Percentiles rank a stretch among this genome's conserved stretches.
Conservation (phyloP, 2,797 vertebrate genomes). For the Squalus acanthias region DNA sequence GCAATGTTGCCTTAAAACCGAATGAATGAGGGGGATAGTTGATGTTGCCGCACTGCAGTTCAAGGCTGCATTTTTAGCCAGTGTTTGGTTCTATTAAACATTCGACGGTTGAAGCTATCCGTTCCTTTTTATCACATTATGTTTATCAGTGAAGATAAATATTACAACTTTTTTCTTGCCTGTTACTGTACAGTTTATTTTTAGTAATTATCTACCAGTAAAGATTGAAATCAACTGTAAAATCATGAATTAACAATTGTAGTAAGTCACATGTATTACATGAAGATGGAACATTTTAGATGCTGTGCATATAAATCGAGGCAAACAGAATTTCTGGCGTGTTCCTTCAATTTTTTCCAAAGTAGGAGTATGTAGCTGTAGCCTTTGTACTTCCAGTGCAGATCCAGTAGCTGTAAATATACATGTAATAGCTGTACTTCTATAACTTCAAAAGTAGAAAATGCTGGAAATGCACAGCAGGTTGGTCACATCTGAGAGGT, state of each 20-base stretch:
- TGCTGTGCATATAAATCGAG: neutral
- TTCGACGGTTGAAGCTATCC: neutral
- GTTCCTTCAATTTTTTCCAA: neutral
- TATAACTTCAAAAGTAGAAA: neutral
- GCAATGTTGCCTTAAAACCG: neutral
- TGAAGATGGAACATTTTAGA: neutral
- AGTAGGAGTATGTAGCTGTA: neutral
- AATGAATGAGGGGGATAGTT: neutral
- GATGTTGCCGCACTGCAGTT: neutral
- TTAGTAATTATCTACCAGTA: neutral
- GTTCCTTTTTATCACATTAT: neutral
- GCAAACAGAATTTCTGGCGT: neutral
- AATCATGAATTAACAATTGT: neutral
- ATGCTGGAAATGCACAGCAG: neutral
- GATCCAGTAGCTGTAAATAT: neutral
- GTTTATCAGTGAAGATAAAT: neutral
- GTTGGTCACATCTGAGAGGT: neutral
- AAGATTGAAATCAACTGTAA: neutral
- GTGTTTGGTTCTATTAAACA: neutral
- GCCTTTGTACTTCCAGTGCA: neutral
- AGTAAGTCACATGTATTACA: neutral
- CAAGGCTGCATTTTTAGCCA: neutral
- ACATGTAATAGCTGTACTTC: neutral
- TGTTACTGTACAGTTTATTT: neutral
- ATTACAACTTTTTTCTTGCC: neutral